phyloP scores from a whole-genome alignment of 1,140 invertebrate genomes.

The Cydia pomonella region DNA sequence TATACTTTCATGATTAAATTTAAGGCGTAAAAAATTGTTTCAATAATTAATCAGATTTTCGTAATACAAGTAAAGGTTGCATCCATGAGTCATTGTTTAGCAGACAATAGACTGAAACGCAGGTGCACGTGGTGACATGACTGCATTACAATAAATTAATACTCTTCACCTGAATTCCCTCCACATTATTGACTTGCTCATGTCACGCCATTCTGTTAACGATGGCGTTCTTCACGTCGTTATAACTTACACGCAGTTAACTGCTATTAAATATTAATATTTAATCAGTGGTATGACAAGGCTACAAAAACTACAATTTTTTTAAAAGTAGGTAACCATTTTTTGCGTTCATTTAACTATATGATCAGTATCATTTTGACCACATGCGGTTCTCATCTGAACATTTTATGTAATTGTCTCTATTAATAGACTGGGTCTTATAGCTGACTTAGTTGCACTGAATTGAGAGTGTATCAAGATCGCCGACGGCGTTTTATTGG shows the following conservation, averaged over 20 bases:
- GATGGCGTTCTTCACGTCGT: neutral
- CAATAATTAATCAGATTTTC: conserved; percentile 16
- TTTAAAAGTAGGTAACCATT: too few relatives aligned
- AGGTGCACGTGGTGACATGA: conserved; percentile 11
- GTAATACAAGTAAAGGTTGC: conserved; percentile 15
- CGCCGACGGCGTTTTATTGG: conserved; percentile 38
- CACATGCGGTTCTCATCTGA: neutral
- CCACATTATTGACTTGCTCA: conserved; percentile 8
- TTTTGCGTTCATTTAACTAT: neutral
- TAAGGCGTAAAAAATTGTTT: conserved; percentile 9
- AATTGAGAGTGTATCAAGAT: conserved; percentile 32
- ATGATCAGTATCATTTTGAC: neutral
- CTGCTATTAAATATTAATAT: too few relatives aligned
- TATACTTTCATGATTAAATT: neutral
- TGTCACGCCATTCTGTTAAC: neutral
- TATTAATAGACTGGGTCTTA: conserved; percentile 18
- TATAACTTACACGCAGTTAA: too few relatives aligned
- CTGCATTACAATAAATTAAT: conserved; percentile 29
- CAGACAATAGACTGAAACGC: conserved; percentile 26
- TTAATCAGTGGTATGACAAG: too few relatives aligned
- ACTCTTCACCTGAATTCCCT: conserved; percentile 25
- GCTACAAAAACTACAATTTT: too few relatives aligned
- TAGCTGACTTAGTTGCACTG: conserved; percentile 33
- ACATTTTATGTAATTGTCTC: neutral
- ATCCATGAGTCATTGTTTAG: conserved; percentile 21